phyloP scores from a whole-genome alignment of 2,113 vertebrate genomes.

The Columba janthina region DNA sequence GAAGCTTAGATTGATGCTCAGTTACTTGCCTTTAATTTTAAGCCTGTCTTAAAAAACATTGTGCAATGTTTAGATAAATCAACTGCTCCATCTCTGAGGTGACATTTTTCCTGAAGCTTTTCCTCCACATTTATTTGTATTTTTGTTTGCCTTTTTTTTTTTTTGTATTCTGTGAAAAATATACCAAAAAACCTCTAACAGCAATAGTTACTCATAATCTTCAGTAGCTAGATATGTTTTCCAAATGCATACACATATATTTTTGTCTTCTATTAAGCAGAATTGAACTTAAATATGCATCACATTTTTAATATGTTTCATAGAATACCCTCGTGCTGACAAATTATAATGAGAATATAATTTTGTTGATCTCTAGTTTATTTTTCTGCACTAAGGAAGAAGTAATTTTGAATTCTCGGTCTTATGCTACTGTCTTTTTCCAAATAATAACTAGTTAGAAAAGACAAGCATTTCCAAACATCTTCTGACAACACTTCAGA shows the following conservation, averaged over 20 bases:
- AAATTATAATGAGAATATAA: not conserved
- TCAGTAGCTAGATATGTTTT: not conserved
- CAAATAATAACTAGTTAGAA: not conserved
- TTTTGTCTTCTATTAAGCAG: not conserved
- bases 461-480: not conserved
- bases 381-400: not conserved
- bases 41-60: not conserved
- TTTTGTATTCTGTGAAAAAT: not conserved
- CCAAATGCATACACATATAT: not conserved
- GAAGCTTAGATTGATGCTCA: not conserved
- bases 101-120: not conserved
- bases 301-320: not conserved
- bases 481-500: not conserved
- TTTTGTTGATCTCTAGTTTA: not conserved
- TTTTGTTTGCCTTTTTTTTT: not conserved
- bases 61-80: not conserved
- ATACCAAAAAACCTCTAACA: not conserved
- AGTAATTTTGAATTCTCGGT: constrained; percentile 6
- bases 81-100: not conserved
- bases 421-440: not conserved
- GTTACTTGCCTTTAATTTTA: not conserved
- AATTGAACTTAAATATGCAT: not conserved
- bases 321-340: not conserved
- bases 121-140: not conserved
- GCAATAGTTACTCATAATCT: not conserved